Base-by-base conservation (phyloP, 2,797 vertebrate genomes). In the Hoplostethus atlanticus region DNA sequence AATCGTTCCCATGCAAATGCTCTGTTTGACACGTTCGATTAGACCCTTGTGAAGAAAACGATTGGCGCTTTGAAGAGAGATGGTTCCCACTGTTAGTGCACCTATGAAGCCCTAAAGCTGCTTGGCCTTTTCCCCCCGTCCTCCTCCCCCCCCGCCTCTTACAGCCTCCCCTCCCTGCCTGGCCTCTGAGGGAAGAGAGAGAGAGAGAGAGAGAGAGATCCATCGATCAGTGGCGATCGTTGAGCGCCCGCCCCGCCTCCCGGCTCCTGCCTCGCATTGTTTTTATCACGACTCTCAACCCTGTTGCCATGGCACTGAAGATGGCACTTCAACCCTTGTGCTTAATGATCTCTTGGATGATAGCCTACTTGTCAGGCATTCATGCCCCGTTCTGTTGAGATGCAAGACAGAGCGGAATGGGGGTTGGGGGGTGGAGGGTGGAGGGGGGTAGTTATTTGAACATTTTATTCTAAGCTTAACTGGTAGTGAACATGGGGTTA, bases 331-430 rank as follows among this genome's bases (percentile, higher is more conserved):
- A 95, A 93, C 93, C 94, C 91, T 93, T 94, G 91, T 92, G 94
- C 94, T 94, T 95, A 95, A 95, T 95, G 94, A 95, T 95, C 93
- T 95, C 92, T 94, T 94, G 94, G 94, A 95, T 95, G 94, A 95
- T 94, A 93, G 94, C 94, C 93, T 94, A 93, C 93, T 94, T 93
- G 93, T 94, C 94, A 93, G 92, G 89, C 87, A 92, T 93, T 91
- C 92, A 91, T 90, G 91, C 86, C 89, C 87, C 81, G 87, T 81
- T 89, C 89, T 92, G 91, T 91, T 91, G 81, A 90, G 91, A 92
- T 72, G 86, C 80, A 83, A 84, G 87, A 87, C 87, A 77, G 84
- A 89, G 85, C 90, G 77, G 76, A 86, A 88, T 82, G 84, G 83
- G 56, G 11, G 9, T 44, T 46, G 30, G 13, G 11, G 38, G 44